phyloP scores from a whole-genome alignment of 2,888 invertebrate species.

The Cerastis leucographa region DNA sequence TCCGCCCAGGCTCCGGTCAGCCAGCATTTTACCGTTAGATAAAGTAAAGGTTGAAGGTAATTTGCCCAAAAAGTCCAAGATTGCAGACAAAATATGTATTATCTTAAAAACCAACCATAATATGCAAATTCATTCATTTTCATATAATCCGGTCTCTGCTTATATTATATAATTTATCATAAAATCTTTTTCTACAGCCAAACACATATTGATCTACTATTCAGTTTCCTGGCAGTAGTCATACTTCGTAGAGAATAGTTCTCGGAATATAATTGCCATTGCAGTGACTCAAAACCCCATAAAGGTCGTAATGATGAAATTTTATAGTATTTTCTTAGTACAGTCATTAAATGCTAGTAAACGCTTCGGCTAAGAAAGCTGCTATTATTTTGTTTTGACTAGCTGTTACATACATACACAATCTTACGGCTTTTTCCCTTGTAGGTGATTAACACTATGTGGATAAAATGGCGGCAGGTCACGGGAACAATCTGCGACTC shows the following conservation, averaged over 20 bases:
- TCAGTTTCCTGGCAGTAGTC: conserved; percentile 15
- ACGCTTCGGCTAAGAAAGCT: conserved; percentile 32
- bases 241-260: conserved; percentile 38
- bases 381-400: conserved; percentile 24
- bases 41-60: background rate
- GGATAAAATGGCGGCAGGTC: background rate
- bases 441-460: background rate
- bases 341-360: conserved; percentile 44
- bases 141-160: background rate
- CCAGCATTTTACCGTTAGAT: background rate
- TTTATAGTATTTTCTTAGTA: conserved; percentile 55
- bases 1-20: too few species aligned
- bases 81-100: background rate
- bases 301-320: conserved; percentile 53
- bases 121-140: background rate
- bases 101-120: background rate
- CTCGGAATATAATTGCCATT: conserved; percentile 51
- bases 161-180: background rate
- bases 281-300: conserved; percentile 58
- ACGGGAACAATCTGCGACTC: background rate
- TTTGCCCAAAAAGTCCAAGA: background rate
- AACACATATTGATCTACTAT: conserved; percentile 5
- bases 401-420: background rate
- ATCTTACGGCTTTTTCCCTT: background rate
- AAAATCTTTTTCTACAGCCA: background rate